These are phyloP conservation scores for Cyprinodon diabolis DNA, from an alignment of 2,797 vertebrate genomes.

Conservation along the genomic window DNA sequence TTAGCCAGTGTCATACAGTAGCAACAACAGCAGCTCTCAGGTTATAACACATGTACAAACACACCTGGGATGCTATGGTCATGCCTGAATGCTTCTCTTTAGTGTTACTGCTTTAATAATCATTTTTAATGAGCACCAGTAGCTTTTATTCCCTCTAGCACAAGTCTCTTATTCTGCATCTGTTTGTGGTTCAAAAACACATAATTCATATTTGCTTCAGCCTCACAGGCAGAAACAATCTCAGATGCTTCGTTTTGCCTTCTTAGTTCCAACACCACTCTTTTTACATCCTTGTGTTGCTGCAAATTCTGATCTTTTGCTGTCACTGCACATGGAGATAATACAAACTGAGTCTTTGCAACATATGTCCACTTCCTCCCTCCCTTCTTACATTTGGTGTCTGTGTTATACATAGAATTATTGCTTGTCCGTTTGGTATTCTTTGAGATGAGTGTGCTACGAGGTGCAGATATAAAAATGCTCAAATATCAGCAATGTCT, in stretches of 20 bases:
- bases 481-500: too few relatives aligned
- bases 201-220: neutral
- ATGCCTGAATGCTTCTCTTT: conserved; percentile 73
- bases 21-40: neutral
- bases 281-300: neutral
- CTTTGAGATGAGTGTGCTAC: too few relatives aligned
- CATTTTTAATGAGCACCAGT: conserved; percentile 85
- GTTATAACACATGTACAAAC: neutral
- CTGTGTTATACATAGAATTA: too few relatives aligned
- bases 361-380: neutral
- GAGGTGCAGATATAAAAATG: too few relatives aligned
- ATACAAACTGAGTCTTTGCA: too few relatives aligned
- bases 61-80: conserved; percentile 60
- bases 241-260: conserved; percentile 18
- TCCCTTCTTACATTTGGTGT: too few relatives aligned
- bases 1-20: neutral
- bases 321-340: neutral
- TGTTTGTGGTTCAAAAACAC: conserved; percentile 35
- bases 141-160: conserved; percentile 71
- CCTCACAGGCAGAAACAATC: neutral
- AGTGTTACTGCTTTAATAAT: conserved; percentile 84
- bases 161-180: conserved; percentile 49
- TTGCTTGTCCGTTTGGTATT: too few relatives aligned
- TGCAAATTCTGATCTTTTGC: conserved; percentile 1
- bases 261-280: conserved; percentile 31